These are phyloP conservation scores for Platalea minor DNA, from an alignment of 2,797 vertebrate species.

Conservation along the genomic window DNA sequence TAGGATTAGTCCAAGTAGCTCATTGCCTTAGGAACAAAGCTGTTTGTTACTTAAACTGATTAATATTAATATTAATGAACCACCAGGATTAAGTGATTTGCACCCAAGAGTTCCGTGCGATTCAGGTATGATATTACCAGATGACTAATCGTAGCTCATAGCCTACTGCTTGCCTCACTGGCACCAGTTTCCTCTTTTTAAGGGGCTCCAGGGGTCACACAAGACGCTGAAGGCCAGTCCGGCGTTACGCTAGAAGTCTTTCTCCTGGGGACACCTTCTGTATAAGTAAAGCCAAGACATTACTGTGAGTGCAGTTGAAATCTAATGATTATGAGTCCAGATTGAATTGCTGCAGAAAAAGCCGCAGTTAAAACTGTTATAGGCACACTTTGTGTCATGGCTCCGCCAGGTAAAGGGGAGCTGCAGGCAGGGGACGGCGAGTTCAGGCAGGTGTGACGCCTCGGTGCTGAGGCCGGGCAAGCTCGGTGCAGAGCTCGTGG, in stretches of 20 bases:
- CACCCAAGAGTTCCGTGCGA: not conserved
- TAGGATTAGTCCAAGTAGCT: not conserved
- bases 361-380: fast-evolving
- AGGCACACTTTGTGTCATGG: fast-evolving
- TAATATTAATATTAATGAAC: not conserved
- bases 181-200: not conserved
- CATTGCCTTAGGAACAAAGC: not conserved
- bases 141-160: fast-evolving
- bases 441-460: not conserved
- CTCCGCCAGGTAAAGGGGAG: not conserved
- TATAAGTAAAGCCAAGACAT: too few species aligned
- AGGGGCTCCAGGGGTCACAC: not conserved
- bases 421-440: not conserved
- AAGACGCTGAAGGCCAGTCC: not conserved
- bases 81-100: not conserved
- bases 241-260: too few species aligned
- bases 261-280: too few species aligned
- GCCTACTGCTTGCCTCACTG: not conserved
- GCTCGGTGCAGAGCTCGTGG: not conserved
- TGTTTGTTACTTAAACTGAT: not conserved
- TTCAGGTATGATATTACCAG: not conserved
- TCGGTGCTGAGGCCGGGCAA: not conserved
- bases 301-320: not conserved
- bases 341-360: not conserved
- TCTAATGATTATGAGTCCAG: not conserved